These are phyloP conservation scores for Eilema sororculum DNA, from an alignment of 2,888 invertebrate genomes.

Conservation along the genomic window DNA sequence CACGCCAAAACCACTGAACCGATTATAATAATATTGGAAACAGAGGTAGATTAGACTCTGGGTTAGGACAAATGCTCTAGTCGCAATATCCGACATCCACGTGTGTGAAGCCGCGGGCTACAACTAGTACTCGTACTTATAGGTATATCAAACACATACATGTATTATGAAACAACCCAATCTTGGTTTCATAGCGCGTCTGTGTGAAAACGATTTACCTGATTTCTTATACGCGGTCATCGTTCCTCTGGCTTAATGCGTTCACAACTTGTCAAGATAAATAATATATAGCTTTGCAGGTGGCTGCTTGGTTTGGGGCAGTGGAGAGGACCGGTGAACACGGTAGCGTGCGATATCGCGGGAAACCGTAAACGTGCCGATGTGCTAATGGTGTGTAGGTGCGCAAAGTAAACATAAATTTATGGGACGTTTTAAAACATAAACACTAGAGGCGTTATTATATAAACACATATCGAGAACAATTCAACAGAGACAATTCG, in stretches of 20 bases:
- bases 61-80: too few species aligned
- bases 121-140: background rate
- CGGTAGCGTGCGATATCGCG: slow-evolving; percentile 27
- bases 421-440: slow-evolving; percentile 15
- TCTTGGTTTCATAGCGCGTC: background rate
- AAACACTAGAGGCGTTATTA: background rate
- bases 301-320: slow-evolving; percentile 26
- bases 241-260: slow-evolving; percentile 32
- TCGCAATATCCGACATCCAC: too few species aligned
- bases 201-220: slow-evolving; percentile 15
- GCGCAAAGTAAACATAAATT: slow-evolving; percentile 30
- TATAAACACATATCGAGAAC: background rate
- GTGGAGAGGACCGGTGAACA: slow-evolving; percentile 6
- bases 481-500: background rate
- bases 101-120: too few species aligned
- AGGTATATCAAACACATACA: background rate
- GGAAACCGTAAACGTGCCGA: slow-evolving; percentile 37
- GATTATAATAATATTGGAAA: too few species aligned
- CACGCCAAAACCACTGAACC: too few species aligned
- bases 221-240: slow-evolving; percentile 25
- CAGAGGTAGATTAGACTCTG: too few species aligned
- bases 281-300: slow-evolving; percentile 38
- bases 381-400: slow-evolving; percentile 38
- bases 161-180: background rate
- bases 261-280: slow-evolving; percentile 34